These are phyloP conservation scores for Plodia interpunctella DNA, from an alignment of 1,140 invertebrate genomes.

Conservation along the genomic window DNA sequence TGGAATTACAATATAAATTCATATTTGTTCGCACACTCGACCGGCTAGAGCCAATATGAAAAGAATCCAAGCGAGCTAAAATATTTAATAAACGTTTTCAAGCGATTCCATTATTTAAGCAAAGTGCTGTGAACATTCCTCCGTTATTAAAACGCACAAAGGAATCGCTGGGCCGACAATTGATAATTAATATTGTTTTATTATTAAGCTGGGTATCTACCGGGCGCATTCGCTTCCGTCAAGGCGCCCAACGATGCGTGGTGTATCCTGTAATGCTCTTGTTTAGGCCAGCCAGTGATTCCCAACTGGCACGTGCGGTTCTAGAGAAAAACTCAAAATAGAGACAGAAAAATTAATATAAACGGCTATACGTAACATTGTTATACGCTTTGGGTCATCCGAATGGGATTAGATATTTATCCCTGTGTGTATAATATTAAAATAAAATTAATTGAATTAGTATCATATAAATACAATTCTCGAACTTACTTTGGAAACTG, in stretches of 20 bases:
- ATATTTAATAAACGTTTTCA: neutral
- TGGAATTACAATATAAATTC: neutral
- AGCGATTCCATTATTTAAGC: neutral
- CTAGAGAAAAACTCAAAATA: too few relatives aligned
- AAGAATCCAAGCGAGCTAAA: neutral
- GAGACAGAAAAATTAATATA: too few relatives aligned
- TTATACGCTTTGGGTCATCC: too few relatives aligned
- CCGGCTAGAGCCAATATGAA: neutral
- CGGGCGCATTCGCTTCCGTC: neutral
- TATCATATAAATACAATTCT: too few relatives aligned
- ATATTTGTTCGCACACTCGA: neutral
- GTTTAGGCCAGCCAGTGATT: neutral
- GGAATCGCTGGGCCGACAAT: neutral
- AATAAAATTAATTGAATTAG: too few relatives aligned
- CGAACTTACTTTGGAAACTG: too few relatives aligned
- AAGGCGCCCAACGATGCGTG: neutral
- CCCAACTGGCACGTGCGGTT: too few relatives aligned
- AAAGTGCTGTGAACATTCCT: neutral
- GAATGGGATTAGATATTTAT: too few relatives aligned
- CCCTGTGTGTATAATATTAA: too few relatives aligned
- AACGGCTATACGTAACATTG: too few relatives aligned
- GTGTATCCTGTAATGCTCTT: neutral
- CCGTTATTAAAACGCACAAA: slow-evolving; percentile 8
- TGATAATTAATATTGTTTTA: slow-evolving; percentile 6
- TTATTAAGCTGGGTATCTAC: neutral